phyloP scores from a whole-genome alignment of 2,113 vertebrate species.

The Leptobrachium ailaonicum region DNA sequence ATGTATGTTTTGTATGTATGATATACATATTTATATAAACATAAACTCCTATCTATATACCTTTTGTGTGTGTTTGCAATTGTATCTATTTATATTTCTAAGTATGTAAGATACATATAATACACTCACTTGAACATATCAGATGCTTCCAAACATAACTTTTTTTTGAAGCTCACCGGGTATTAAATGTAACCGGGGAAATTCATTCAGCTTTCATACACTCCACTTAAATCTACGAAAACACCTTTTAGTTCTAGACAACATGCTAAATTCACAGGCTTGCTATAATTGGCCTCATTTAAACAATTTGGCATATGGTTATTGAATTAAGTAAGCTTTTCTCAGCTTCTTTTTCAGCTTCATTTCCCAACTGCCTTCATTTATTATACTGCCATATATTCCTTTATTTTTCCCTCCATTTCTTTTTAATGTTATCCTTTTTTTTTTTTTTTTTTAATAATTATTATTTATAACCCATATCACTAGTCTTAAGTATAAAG shows the following conservation, averaged over 20 bases:
- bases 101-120: not conserved
- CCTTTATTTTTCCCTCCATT: not conserved
- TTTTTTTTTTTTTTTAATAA: no score
- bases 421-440: no score
- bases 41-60: not conserved
- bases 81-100: not conserved
- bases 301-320: constrained; percentile 55
- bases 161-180: not conserved
- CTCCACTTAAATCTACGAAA: not conserved
- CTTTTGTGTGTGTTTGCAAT: not conserved
- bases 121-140: not conserved
- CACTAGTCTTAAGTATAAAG: no score
- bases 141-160: not conserved
- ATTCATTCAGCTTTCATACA: constrained; percentile 3
- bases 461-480: no score
- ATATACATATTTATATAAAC: no score
- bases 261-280: constrained; percentile 59
- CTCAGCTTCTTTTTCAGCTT: constrained; percentile 37
- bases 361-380: constrained; percentile 38
- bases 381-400: constrained; percentile 15
- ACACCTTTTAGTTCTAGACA: constrained; percentile 10
- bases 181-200: not conserved
- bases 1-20: no score
- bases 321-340: constrained; percentile 49
- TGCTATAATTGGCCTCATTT: constrained; percentile 54